These are phyloP conservation scores for Ceryle rudis DNA, from an alignment of 2,797 vertebrate genomes.

Conservation along the genomic window DNA sequence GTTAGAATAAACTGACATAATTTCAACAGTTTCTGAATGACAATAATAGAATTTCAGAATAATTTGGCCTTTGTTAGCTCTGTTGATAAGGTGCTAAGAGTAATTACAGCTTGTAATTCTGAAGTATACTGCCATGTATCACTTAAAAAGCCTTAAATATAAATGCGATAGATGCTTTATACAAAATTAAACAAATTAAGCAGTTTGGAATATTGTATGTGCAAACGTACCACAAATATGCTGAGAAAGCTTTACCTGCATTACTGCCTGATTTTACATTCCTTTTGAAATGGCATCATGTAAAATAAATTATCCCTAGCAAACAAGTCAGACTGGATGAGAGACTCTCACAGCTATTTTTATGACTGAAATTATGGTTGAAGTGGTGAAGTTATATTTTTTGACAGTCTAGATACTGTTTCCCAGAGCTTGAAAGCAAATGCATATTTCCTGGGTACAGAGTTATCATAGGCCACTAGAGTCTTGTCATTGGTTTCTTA, in stretches of 20 bases:
- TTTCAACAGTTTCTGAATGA: background rate
- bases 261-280: background rate
- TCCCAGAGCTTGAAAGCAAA: background rate
- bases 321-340: background rate
- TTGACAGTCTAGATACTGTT: background rate
- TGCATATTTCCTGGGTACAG: background rate
- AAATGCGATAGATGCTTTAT: background rate
- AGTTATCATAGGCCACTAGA: background rate
- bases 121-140: background rate
- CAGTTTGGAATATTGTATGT: background rate
- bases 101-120: background rate
- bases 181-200: background rate
- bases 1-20: background rate
- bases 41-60: background rate
- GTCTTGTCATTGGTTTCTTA: background rate
- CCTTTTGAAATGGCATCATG: background rate
- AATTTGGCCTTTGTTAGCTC: background rate
- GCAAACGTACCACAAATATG: background rate
- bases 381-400: background rate
- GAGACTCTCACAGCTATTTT: background rate
- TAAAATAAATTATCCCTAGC: background rate
- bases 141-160: background rate
- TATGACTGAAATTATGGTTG: background rate
- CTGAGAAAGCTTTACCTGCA: background rate
- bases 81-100: background rate